Base-by-base conservation (phyloP, 1,140 invertebrate genomes). In the Ips typographus region DNA sequence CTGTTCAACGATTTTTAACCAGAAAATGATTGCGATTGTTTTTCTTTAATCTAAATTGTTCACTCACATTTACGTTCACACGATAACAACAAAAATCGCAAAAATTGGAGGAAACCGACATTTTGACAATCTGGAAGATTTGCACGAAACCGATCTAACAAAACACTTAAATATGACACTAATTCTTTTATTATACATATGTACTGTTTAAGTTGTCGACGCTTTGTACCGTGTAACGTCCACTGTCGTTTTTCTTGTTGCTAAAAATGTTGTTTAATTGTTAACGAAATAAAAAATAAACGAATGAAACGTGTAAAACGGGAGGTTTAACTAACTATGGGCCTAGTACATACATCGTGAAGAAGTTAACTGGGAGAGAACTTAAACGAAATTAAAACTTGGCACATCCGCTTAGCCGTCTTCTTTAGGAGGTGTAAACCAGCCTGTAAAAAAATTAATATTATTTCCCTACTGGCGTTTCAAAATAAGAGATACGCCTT, bases 351-450 rank as follows among this genome's bases (percentile, higher is more conserved):
- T 5, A 44, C 4, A 49, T 8, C 7, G 7, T 49, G 22, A 49
- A 6, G 22, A 6, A 49, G 44, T 49, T 49, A 49, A 49, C 44
- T 49, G 44, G 44, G 7, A 49, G 22, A 8, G 44, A 49, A 49
- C 44, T 49, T 49, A 49, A 49, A 49, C 22, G 44, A 49, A 49
- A 49, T 49, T 49, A 49, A 49, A 22, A 49, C 2, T 22, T 49
- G 22, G 44, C n/a, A 1, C n/a, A 71, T 68, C 55, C 56, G 64
- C 64, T 90, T 93, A 93, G 84, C 91, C 91, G 81, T 93, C 91
- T 84, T 93, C 91, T 80, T 93, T 93, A 5, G 91, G 91, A 38
- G 91, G 91, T 74, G 91, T 93, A 77, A 92, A 93, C 91, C 91
- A 93, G 74, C 91, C 91, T 93, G 75, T 3, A 80, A 85, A 64